phyloP scores from a whole-genome alignment of 2,113 vertebrate species.

The Brachirus orientalis region DNA sequence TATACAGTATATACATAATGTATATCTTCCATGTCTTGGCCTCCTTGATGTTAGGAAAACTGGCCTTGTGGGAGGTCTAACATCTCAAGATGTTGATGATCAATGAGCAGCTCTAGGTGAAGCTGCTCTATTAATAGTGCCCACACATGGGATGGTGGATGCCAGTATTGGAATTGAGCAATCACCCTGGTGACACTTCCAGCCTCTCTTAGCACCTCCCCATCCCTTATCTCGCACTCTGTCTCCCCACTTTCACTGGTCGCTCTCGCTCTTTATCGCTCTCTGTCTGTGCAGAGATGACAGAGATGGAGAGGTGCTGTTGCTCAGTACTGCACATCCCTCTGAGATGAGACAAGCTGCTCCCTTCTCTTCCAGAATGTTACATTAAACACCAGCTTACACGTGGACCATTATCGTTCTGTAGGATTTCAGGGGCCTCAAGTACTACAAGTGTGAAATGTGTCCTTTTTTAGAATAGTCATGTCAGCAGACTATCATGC shows the following conservation, averaged over 20 bases:
- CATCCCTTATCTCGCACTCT: neutral
- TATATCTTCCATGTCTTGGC: conserved; percentile 6
- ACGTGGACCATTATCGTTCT: no score
- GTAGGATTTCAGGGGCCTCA: neutral
- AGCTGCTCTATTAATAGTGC: conserved; percentile 35
- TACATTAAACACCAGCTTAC: no score
- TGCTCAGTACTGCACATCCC: no score
- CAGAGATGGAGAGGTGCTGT: no score
- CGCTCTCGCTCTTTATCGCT: neutral
- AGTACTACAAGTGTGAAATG: conserved; percentile 8
- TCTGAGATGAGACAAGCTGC: no score
- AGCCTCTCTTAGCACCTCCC: conserved; percentile 30
- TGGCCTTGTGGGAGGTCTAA: conserved; percentile 14
- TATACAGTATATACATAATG: conserved; percentile 40
- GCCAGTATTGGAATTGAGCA: conserved; percentile 41
- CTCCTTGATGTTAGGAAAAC: conserved; percentile 6
- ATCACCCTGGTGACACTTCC: conserved; percentile 45
- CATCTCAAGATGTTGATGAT: conserved; percentile 28
- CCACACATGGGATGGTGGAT: conserved; percentile 29
- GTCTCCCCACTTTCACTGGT: conserved; percentile 18
- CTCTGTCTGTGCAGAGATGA: conserved; percentile 28
- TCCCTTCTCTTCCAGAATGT: no score
- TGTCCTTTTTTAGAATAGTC: conserved; percentile 1
- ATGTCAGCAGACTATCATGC: neutral
- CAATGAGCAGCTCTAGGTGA: conserved; percentile 23